Conservation (phyloP, 2,888 invertebrate genomes). For the Fragum whitleyi region DNA sequence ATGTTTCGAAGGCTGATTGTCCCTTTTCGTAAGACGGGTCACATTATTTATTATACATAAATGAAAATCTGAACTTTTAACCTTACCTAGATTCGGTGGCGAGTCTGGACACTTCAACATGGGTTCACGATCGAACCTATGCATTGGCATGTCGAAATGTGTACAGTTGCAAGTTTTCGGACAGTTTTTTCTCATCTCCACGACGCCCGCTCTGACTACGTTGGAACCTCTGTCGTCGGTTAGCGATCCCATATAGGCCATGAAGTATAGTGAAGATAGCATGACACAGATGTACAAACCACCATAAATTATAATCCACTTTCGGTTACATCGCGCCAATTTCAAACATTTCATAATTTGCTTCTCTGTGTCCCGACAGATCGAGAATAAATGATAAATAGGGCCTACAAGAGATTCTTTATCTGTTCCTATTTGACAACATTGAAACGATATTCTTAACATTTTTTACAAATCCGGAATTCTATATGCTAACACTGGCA, state of each 20-base stretch:
- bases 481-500: too few relatives aligned
- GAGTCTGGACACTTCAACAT: background rate
- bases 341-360: background rate
- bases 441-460: too few relatives aligned
- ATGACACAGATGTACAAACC: background rate
- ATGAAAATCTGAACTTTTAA: too few relatives aligned
- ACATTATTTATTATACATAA: too few relatives aligned
- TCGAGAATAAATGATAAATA: too few relatives aligned
- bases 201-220: background rate
- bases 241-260: background rate
- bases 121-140: background rate
- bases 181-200: background rate
- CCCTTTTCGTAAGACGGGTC: too few relatives aligned
- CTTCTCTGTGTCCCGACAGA: background rate
- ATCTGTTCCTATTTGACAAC: too few relatives aligned
- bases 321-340: background rate
- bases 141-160: slow-evolving; percentile 12
- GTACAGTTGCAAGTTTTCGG: slow-evolving; percentile 7
- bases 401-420: too few relatives aligned
- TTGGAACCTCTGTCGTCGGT: background rate
- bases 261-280: background rate
- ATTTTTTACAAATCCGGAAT: too few relatives aligned
- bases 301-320: slow-evolving; percentile 7
- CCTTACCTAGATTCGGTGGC: slow-evolving; percentile 27
- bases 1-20: too few relatives aligned